Evolutionary conservation across 2,888 invertebrate species (phyloP).

Genomic region (Endotricha flammealis): DNA sequence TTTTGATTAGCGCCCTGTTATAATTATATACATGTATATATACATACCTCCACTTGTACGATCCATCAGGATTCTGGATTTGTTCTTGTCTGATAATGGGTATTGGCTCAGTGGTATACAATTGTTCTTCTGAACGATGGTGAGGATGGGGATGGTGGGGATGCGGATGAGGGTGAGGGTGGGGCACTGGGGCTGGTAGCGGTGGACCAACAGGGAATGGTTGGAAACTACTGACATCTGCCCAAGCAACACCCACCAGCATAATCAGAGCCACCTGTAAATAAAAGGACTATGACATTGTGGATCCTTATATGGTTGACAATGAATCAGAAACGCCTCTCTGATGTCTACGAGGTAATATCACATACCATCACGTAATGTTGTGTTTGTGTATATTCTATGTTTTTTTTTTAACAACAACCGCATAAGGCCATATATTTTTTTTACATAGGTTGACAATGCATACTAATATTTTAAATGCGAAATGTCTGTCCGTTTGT

Average conservation of each 20-base stretch:
- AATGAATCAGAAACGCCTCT: not conserved
- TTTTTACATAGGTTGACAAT: no score
- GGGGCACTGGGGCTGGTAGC: constrained; percentile 11
- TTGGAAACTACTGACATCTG: constrained; percentile 55
- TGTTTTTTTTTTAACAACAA: no score
- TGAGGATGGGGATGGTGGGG: constrained; percentile 27
- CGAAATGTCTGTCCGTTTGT: no score
- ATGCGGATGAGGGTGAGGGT: constrained; percentile 22
- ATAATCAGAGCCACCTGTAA: constrained; percentile 35
- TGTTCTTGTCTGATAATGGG: constrained; percentile 83
- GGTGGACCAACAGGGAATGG: constrained; percentile 25
- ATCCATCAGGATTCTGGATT: constrained; percentile 83
- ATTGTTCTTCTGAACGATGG: constrained; percentile 24
- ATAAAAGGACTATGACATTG: constrained; percentile 2
- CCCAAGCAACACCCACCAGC: constrained; percentile 32
- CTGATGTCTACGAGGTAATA: no score
- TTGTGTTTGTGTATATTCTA: no score
- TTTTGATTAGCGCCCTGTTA: no score
- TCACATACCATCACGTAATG: no score
- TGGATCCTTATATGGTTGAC: not conserved
- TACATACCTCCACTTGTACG: constrained; percentile 75
- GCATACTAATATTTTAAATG: no score
- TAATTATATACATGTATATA: no score
- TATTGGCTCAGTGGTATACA: constrained; percentile 77
- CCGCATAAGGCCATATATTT: no score